Evolutionary conservation across 2,888 invertebrate genomes (phyloP).

Genomic region (Horisme vitalbata): DNA sequence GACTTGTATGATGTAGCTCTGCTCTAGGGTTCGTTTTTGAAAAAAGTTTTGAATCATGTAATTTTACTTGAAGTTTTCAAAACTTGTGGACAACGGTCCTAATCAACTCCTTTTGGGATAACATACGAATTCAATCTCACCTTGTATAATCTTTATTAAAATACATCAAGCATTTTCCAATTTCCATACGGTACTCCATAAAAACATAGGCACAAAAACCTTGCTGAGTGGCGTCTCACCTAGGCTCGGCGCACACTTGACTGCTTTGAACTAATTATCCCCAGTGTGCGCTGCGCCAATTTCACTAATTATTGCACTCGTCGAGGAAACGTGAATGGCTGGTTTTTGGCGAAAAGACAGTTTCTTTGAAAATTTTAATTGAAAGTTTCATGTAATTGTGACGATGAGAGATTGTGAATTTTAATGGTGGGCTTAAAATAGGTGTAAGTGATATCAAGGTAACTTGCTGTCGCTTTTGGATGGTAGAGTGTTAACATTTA

Average conservation of each 20-base stretch:
- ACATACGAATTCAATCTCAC: too few relatives aligned
- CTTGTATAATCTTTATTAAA: too few relatives aligned
- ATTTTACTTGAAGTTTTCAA: too few relatives aligned
- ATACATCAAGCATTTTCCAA: neutral
- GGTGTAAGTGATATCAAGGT: too few relatives aligned
- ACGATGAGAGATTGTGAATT: neutral
- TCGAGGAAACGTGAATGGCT: constrained; percentile 15
- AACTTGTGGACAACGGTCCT: too few relatives aligned
- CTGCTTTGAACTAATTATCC: constrained; percentile 33
- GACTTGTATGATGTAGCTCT: too few relatives aligned
- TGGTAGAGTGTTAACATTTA: too few relatives aligned
- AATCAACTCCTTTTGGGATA: too few relatives aligned
- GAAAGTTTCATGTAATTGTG: constrained; percentile 1
- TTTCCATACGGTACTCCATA: constrained; percentile 6
- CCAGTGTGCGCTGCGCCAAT: constrained; percentile 28
- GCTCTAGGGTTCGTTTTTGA: too few relatives aligned
- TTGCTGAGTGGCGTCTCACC: constrained; percentile 11
- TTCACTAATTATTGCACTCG: constrained; percentile 30
- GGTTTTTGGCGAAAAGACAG: constrained; percentile 12
- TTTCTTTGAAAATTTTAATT: constrained; percentile 6
- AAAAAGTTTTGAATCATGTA: too few relatives aligned
- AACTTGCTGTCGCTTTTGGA: too few relatives aligned
- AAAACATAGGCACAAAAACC: constrained; percentile 15
- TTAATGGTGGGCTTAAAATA: too few relatives aligned
- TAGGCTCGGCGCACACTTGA: constrained; percentile 27